Evolutionary conservation across 2,113 vertebrate genomes (phyloP).

Genomic region (Parus major): DNA sequence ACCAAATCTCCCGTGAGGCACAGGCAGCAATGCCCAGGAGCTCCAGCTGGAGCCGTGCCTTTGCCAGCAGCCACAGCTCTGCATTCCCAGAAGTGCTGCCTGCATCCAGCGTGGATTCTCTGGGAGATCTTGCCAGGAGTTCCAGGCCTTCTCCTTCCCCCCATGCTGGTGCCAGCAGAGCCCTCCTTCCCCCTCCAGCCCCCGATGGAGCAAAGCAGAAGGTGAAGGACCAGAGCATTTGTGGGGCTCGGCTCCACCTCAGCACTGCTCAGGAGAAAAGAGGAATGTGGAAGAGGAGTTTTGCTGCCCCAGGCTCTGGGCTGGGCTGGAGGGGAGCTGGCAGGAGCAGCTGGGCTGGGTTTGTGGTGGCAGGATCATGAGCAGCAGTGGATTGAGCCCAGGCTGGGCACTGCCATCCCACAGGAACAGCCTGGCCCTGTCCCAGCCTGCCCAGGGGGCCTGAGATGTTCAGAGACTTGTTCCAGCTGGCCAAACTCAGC

Average conservation of each 20-base stretch:
- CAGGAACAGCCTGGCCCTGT: accelerated
- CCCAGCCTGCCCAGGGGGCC: background rate
- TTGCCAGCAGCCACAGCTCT: background rate
- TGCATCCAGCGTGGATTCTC: background rate
- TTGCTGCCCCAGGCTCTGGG: background rate
- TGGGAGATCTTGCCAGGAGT: background rate
- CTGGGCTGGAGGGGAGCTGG: background rate
- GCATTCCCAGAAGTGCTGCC: background rate
- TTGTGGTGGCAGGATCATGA: background rate
- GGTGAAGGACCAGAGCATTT: accelerated
- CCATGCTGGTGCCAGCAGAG: background rate
- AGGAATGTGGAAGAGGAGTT: background rate
- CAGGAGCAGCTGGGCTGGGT: background rate
- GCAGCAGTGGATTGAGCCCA: background rate
- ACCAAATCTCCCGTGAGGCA: accelerated
- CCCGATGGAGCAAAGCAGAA: background rate
- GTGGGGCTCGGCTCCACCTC: background rate
- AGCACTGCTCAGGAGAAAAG: background rate
- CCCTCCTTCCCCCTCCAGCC: background rate
- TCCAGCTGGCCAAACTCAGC: background rate
- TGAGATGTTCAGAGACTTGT: accelerated
- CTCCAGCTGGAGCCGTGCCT: background rate
- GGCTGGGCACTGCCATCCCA: background rate
- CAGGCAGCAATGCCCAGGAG: background rate
- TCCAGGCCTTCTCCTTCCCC: background rate